These are phyloP conservation scores for Propithecus perrieri DNA, from an alignment of 2,797 vertebrate species.

Conservation along the genomic window DNA sequence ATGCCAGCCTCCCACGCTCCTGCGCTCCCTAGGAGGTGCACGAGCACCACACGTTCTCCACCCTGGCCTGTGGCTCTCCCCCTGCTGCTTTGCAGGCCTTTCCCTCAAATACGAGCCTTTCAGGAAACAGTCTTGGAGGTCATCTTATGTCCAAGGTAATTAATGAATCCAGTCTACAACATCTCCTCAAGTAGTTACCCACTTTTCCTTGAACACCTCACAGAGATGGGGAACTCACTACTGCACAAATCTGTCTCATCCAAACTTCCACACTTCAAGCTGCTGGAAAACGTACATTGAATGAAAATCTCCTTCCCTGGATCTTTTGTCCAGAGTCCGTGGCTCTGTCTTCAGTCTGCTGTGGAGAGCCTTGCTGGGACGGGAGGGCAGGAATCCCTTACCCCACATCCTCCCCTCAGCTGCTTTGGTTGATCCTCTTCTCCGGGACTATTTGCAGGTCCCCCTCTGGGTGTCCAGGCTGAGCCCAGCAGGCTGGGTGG, in stretches of 20 bases:
- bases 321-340: not conserved
- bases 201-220: not conserved
- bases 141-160: not conserved
- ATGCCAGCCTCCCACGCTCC: not conserved
- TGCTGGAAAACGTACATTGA: too few relatives aligned
- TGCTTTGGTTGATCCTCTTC: not conserved
- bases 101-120: not conserved
- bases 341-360: not conserved
- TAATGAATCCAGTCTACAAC: not conserved
- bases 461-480: not conserved
- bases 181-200: not conserved
- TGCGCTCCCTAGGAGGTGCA: not conserved
- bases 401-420: rapidly evolving
- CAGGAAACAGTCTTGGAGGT: not conserved
- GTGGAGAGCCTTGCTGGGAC: not conserved
- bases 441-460: not conserved
- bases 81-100: not conserved
- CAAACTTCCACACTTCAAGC: not conserved
- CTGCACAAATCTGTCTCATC: not conserved
- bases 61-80: not conserved
- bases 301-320: not conserved
- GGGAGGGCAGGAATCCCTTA: not conserved
- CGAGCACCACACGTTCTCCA: not conserved
- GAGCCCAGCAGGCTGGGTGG: not conserved
- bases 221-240: not conserved